Percentiles rank a stretch among this genome's conserved stretches.
phyloP scores from a whole-genome alignment of 2,888 invertebrate species.

The Microctonus hyperodae region DNA sequence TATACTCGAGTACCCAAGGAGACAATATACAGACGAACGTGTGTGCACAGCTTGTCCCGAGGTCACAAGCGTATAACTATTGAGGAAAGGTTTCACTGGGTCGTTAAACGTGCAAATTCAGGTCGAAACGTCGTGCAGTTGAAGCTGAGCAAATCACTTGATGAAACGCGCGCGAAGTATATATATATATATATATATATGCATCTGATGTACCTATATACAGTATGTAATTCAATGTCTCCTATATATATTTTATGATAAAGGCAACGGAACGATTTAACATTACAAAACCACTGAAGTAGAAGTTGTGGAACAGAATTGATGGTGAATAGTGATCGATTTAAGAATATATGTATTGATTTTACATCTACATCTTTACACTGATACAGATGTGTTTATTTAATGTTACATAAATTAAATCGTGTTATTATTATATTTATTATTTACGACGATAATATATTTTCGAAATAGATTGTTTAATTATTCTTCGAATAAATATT shows the following conservation, averaged over 20 bases:
- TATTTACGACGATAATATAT: too few species aligned
- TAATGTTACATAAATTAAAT: too few species aligned
- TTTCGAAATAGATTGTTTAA: too few species aligned
- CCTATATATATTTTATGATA: too few species aligned
- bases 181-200: background rate
- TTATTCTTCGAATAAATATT: too few species aligned
- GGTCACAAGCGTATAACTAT: constrained; percentile 2
- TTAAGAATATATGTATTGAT: too few species aligned
- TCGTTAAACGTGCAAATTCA: constrained; percentile 23
- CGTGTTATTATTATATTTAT: too few species aligned
- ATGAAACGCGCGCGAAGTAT: background rate
- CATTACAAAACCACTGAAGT: constrained; percentile 20
- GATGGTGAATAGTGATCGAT: background rate
- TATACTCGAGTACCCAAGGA: background rate
- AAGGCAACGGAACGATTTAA: constrained; percentile 11
- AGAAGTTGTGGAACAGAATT: constrained; percentile 24
- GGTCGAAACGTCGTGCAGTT: constrained; percentile 21
- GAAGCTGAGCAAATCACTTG: constrained; percentile 28
- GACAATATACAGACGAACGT: background rate
- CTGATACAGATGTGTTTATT: too few species aligned
- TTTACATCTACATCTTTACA: too few species aligned
- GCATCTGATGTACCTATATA: background rate
- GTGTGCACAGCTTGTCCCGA: background rate
- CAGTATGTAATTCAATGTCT: too few species aligned
- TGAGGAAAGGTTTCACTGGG: constrained; percentile 16